A percentile compares a stretch with the other conserved stretches of the same genome.
Evolutionary conservation across 1,140 invertebrate species (phyloP).

Genomic region (Stenopsyche tienmushanensis): DNA sequence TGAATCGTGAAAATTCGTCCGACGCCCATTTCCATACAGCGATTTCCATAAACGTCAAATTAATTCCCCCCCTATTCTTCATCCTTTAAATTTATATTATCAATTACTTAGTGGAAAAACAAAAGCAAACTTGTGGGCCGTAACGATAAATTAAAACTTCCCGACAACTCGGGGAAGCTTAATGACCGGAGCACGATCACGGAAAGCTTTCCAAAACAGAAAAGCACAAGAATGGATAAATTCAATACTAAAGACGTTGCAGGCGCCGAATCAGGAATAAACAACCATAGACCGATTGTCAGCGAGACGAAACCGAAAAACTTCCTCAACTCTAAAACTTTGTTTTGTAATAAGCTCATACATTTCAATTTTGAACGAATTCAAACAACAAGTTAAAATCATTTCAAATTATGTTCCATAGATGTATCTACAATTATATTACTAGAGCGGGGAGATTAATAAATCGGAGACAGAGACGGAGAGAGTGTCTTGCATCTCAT

Average conservation of each 20-base stretch:
- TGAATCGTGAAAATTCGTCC: background rate
- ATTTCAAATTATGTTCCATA: too few relatives aligned
- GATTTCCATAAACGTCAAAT: conserved; percentile 21
- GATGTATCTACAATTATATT: too few relatives aligned
- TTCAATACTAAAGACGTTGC: background rate
- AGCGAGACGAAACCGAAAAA: too few relatives aligned
- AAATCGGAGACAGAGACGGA: too few relatives aligned
- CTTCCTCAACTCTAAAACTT: too few relatives aligned
- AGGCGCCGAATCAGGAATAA: too few relatives aligned
- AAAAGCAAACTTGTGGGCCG: conserved; percentile 10
- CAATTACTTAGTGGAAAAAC: conserved; percentile 16
- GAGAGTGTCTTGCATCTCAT: too few relatives aligned
- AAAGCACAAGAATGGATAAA: background rate
- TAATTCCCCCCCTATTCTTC: conserved; percentile 15
- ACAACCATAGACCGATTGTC: too few relatives aligned
- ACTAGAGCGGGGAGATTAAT: too few relatives aligned
- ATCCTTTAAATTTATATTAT: conserved; percentile 16
- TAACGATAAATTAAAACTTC: conserved; percentile 28
- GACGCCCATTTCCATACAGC: background rate
- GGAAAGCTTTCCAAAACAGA: background rate
- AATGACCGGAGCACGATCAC: conserved; percentile 10
- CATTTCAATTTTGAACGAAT: too few relatives aligned
- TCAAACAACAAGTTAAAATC: too few relatives aligned
- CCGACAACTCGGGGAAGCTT: conserved; percentile 8
- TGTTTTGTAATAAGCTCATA: too few relatives aligned